Percentiles rank a stretch among this genome's conserved stretches.
These are phyloP conservation scores for Drosophila littoralis DNA, from an alignment of 1,140 invertebrate species.

Conservation along the genomic window DNA sequence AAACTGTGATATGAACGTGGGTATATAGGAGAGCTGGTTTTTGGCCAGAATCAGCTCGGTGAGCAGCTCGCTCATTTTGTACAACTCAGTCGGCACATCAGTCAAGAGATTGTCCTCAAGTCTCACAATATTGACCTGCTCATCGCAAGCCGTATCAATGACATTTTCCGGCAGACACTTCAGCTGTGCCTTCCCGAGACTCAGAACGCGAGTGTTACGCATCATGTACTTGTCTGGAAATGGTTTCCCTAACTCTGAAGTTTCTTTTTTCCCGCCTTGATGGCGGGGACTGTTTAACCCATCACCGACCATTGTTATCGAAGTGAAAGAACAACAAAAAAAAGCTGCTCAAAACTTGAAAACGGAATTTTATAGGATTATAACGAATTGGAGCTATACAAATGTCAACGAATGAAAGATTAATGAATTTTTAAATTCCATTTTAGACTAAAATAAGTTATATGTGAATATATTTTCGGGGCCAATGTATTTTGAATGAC, in stretches of 20 bases:
- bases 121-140: constrained; percentile 49
- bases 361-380: constrained; percentile 5
- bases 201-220: constrained; percentile 47
- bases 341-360: neutral
- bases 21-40: constrained; percentile 50
- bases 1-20: constrained; percentile 57
- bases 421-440: neutral
- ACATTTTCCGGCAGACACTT: constrained; percentile 40
- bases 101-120: constrained; percentile 44
- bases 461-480: neutral
- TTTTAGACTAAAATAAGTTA: neutral
- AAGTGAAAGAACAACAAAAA: neutral
- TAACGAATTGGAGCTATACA: neutral
- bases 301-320: constrained; percentile 48
- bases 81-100: constrained; percentile 40
- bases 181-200: constrained; percentile 11
- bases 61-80: constrained; percentile 38
- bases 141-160: constrained; percentile 41
- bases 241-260: neutral
- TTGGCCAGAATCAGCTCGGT: constrained; percentile 37
- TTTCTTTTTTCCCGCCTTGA: constrained; percentile 39
- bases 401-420: constrained; percentile 5
- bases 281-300: constrained; percentile 62
- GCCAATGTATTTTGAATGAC: too few species aligned
- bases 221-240: constrained; percentile 63